Percentiles rank a stretch among this genome's conserved stretches.
These are phyloP conservation scores for Pseudotriccus pelzelni DNA, from an alignment of 2,797 vertebrate species.

Conservation along the genomic window DNA sequence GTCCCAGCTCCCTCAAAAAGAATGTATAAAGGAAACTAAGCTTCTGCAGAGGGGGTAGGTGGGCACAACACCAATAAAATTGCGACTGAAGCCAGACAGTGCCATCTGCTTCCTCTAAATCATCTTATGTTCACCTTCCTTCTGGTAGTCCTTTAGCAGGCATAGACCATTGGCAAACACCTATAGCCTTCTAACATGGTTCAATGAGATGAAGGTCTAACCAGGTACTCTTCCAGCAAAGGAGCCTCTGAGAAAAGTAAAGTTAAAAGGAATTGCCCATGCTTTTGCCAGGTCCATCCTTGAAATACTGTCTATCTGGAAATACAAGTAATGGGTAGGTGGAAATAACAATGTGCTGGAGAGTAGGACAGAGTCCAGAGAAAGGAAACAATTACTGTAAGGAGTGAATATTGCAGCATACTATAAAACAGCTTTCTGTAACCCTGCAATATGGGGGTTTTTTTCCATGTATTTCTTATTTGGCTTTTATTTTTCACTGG, in stretches of 20 bases:
- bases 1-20: not conserved
- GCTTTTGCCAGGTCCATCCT: not conserved
- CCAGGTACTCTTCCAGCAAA: not conserved
- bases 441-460: rapidly evolving
- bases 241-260: not conserved
- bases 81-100: not conserved
- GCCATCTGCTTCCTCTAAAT: not conserved
- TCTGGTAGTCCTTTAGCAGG: not conserved
- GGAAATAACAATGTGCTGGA: not conserved
- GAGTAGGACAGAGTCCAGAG: not conserved
- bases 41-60: not conserved
- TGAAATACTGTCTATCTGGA: not conserved
- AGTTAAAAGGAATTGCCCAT: not conserved
- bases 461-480: not conserved
- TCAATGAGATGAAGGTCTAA: not conserved
- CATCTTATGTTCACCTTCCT: not conserved
- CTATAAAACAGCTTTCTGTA: not conserved
- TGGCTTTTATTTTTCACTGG: not conserved
- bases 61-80: not conserved
- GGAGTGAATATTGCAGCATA: not conserved
- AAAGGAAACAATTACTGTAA: not conserved
- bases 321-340: not conserved
- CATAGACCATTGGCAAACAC: not conserved
- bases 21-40: not conserved
- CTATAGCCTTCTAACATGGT: not conserved